Base-by-base conservation (phyloP, 2,797 vertebrate genomes). In the Chelon auratus region DNA sequence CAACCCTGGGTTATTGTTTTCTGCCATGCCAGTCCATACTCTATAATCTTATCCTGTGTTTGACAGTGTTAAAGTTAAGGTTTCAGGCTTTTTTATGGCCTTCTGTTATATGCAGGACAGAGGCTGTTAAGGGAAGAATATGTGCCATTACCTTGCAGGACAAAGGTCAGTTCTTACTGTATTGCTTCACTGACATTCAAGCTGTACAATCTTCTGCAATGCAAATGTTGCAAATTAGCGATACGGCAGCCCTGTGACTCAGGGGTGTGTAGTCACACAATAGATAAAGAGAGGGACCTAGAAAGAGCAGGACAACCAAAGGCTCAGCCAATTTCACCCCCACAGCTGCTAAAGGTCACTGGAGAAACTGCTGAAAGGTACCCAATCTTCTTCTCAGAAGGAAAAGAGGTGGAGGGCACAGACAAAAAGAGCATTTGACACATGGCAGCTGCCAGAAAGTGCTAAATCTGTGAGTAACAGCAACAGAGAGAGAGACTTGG, bases 341-440 rank as follows among this genome's bases (percentile, higher is more conserved):
- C 67, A 53, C 88, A 84, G 84, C 87, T 86, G 85, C 75, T 89
- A 93, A 93, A 94, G 92, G 91, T 93, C 92, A 92, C 77, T 36
- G 45, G 85, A 88, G 81, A 82, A 87, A 92, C 89, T 83, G 81
- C 69, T 80, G 76, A 86, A 81, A 62, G 53, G 81, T 77, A 70
- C 68, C 65, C 81, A 73, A 84, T 78, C 73, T 77, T 87, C 78
- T 83, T 75, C 81, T 88, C 83, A 74, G 83, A 80, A 69, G 73
- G 84, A 50, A 80, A 36, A 79, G 68, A 54, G 79, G 24, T 66
- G 55, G 76, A 77, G 55, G 71, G 81, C 79, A 67, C 66, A 40
- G 45, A 62, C 76, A 76, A 71, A 91, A 86, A 78, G 57, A 82
- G 1, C 64, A 62, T 85, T 76, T 89, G 81, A 90, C 81, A 75